Percentiles rank a stretch among this genome's conserved stretches.
phyloP scores from a whole-genome alignment of 2,888 invertebrate genomes.

The Endomychus coccineus region DNA sequence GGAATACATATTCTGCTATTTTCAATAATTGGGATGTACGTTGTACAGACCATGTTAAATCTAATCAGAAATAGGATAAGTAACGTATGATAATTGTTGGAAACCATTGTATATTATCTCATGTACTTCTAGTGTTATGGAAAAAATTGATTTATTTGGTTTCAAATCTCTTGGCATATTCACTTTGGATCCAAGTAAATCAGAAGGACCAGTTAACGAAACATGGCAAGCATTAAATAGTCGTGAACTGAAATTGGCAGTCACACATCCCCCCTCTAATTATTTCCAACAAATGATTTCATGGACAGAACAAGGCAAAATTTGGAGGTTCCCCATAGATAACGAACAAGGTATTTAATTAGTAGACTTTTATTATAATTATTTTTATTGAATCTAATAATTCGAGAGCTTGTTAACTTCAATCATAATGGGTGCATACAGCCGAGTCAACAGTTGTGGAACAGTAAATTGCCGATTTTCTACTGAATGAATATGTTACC shows the following conservation, averaged over 20 bases:
- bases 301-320: conserved; percentile 91
- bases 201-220: conserved; percentile 41
- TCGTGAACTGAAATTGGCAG: conserved; percentile 58
- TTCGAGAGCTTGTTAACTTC: too few relatives aligned
- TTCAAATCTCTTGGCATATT: conserved; percentile 60
- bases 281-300: conserved; percentile 87
- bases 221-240: conserved; percentile 64
- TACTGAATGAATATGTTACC: too few relatives aligned
- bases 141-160: conserved; percentile 56
- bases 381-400: too few relatives aligned
- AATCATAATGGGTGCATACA: too few relatives aligned
- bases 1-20: neutral
- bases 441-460: too few relatives aligned
- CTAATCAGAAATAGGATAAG: neutral
- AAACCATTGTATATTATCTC: neutral
- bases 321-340: conserved; percentile 96
- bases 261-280: conserved; percentile 72
- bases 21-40: too few relatives aligned
- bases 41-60: neutral
- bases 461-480: too few relatives aligned
- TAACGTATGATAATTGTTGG: neutral
- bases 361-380: too few relatives aligned
- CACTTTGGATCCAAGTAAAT: conserved; percentile 34
- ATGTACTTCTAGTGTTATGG: conserved; percentile 24
- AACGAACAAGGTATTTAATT: conserved; percentile 89